These are phyloP conservation scores for Takifugu bimaculatus DNA, from an alignment of 2,113 vertebrate genomes.

Conservation along the genomic window DNA sequence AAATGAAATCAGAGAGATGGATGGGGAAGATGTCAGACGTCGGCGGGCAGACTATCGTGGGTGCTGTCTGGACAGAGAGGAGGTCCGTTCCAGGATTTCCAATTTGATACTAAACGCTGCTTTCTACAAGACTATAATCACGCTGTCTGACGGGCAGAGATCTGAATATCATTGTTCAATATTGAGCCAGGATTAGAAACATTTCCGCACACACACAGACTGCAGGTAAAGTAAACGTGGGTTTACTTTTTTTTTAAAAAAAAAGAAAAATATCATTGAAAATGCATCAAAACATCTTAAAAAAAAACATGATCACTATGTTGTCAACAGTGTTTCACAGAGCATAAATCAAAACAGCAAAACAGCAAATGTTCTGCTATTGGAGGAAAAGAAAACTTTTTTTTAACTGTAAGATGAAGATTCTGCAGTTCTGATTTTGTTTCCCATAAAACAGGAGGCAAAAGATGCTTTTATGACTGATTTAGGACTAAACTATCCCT, in stretches of 20 bases:
- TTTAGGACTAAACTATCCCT: not conserved
- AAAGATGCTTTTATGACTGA: slow-evolving; percentile 15
- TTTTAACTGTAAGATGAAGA: no score
- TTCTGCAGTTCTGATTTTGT: no score
- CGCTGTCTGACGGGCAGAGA: not conserved
- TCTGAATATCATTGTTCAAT: slow-evolving; percentile 8
- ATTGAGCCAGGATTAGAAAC: not conserved
- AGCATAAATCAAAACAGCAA: no score
- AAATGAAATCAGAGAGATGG: not conserved
- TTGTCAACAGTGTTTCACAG: not conserved
- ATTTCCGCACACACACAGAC: slow-evolving; percentile 5
- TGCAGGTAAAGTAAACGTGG: not conserved
- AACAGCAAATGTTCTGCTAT: no score
- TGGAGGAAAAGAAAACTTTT: no score
- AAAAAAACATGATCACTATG: not conserved
- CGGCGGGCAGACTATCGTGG: not conserved
- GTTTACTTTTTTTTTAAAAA: no score
- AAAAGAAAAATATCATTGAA: no score
- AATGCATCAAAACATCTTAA: not conserved
- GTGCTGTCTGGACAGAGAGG: not conserved
- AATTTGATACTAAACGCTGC: no score
- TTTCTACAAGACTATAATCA: no score
- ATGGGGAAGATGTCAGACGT: not conserved
- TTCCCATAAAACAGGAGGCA: not conserved
- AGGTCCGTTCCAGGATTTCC: no score